phyloP scores from a whole-genome alignment of 2,113 vertebrate genomes.

The Podiceps cristatus region DNA sequence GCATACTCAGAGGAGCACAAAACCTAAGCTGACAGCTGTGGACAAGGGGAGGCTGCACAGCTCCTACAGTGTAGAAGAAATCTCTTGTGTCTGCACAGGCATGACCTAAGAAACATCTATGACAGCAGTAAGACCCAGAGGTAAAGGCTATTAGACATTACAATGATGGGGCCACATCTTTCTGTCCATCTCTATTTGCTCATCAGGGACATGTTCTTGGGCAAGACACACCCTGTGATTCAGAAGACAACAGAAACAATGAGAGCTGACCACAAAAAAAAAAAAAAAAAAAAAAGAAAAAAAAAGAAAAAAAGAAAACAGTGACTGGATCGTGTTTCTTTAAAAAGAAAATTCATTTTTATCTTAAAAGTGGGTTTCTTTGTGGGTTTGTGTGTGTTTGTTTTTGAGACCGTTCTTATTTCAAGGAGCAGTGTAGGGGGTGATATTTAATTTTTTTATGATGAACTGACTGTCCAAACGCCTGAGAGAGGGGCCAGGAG shows the following conservation, averaged over 20 bases:
- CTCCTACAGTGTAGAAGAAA: background rate
- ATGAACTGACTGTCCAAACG: background rate
- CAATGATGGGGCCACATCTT: background rate
- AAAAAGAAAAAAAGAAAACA: background rate
- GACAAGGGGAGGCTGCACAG: background rate
- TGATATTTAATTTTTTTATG: background rate
- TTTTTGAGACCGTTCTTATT: background rate
- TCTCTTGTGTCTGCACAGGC: background rate
- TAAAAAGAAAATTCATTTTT: background rate
- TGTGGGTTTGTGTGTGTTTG: background rate
- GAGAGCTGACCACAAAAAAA: background rate
- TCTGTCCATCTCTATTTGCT: background rate
- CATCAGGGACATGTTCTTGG: background rate
- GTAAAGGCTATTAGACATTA: background rate
- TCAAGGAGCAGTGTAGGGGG: background rate
- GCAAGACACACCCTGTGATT: background rate
- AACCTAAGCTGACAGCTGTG: background rate
- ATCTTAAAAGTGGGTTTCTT: background rate
- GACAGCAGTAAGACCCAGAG: background rate
- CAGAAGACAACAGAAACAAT: background rate
- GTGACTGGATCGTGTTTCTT: background rate
- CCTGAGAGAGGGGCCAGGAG: background rate
- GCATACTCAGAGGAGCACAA: constrained; percentile 22
- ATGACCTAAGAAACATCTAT: background rate
- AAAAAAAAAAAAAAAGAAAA: background rate